A percentile compares a stretch with the other conserved stretches of the same genome.
Conservation (phyloP, 2,113 vertebrate species). For the Trachemys scripta region DNA sequence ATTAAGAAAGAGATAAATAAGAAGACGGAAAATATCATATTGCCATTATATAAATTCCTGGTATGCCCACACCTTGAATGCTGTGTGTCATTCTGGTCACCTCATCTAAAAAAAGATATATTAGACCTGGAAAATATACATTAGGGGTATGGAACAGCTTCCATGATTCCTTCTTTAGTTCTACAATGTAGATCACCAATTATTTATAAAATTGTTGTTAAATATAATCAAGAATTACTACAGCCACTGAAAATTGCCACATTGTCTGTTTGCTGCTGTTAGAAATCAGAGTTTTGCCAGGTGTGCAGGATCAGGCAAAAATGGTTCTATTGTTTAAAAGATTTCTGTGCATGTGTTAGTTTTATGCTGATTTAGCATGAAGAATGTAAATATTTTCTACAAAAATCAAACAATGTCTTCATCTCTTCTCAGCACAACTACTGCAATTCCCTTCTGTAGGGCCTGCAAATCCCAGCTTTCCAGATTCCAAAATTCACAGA, state of each 20-base stretch:
- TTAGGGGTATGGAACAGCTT: too few species aligned
- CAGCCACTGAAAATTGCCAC: neutral
- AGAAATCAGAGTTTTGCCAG: neutral
- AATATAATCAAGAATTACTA: constrained; percentile 18
- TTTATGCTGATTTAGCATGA: neutral
- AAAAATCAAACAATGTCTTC: neutral
- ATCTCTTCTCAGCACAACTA: neutral
- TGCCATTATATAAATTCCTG: too few species aligned
- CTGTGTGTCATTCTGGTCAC: too few species aligned
- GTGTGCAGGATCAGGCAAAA: neutral
- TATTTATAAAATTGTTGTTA: constrained; percentile 28
- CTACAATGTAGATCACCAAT: neutral
- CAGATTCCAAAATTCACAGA: neutral
- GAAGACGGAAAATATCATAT: too few species aligned
- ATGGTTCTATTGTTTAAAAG: neutral
- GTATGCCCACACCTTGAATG: too few species aligned
- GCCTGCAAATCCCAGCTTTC: neutral
- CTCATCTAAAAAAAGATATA: too few species aligned
- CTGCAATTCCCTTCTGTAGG: neutral
- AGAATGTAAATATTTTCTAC: neutral
- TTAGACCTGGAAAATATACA: too few species aligned
- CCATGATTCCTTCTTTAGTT: neutral
- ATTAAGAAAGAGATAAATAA: too few species aligned
- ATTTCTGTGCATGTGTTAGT: neutral
- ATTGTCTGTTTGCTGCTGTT: neutral